Percentiles rank a stretch among this genome's conserved stretches.
phyloP scores from a whole-genome alignment of 37 sponge, comb jelly and placozoan genomes.

The Lycopodina hypogea region DNA sequence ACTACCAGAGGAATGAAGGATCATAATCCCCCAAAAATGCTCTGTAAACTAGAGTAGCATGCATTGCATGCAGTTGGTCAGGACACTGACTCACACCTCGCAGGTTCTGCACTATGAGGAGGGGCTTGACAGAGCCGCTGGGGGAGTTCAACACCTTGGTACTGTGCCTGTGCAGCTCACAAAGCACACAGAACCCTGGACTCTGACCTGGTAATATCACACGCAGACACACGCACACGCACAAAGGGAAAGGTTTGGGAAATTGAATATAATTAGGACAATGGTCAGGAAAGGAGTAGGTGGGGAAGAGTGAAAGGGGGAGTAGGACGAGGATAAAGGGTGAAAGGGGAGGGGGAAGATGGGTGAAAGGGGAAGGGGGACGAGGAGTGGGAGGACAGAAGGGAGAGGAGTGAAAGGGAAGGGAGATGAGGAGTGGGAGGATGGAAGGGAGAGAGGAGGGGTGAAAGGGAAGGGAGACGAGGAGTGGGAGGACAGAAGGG shows the following conservation, averaged over 20 bases:
- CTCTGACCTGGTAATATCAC: conserved; percentile 15
- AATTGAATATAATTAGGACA: too few species aligned
- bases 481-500: neutral
- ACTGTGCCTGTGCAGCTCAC: conserved; percentile 75
- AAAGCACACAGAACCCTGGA: conserved; percentile 92
- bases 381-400: neutral
- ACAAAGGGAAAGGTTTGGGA: too few species aligned
- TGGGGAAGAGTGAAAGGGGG: neutral
- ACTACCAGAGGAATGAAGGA: too few species aligned
- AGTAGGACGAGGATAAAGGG: neutral
- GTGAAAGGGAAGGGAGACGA: neutral
- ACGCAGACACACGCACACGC: too few species aligned
- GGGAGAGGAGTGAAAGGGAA: neutral
- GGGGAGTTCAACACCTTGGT: conserved; percentile 38
- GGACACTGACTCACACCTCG: too few species aligned
- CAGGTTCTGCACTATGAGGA: conserved; percentile 81
- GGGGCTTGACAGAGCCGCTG: conserved; percentile 60
- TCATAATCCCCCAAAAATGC: too few species aligned
- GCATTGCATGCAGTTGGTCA: too few species aligned
- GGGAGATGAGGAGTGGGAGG: neutral
- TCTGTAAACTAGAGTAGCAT: too few species aligned
- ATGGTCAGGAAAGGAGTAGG: neutral
- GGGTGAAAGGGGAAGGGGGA: neutral
- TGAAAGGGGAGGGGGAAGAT: neutral
- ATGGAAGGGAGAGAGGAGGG: neutral